Conservation (phyloP, 2,113 vertebrate genomes). For the Lucifuga dentata region DNA sequence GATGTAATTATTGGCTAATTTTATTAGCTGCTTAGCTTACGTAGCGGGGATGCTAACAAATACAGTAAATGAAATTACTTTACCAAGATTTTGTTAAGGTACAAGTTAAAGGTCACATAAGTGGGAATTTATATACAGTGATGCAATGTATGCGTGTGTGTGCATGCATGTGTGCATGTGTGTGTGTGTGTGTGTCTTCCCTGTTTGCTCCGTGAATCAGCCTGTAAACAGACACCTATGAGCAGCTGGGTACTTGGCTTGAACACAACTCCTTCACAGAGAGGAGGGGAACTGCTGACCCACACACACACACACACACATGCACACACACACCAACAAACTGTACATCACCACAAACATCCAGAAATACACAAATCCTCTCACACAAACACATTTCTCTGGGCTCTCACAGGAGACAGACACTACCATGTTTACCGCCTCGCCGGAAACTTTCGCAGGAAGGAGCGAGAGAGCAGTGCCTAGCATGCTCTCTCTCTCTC, state of each 20-base stretch:
- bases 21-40: slow-evolving; percentile 36
- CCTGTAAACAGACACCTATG: slow-evolving; percentile 82
- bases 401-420: slow-evolving; percentile 83
- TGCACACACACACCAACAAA: slow-evolving; percentile 47
- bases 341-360: slow-evolving; percentile 68
- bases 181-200: slow-evolving; percentile 10
- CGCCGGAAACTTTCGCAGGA: slow-evolving; percentile 89
- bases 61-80: slow-evolving; percentile 39
- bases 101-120: slow-evolving; percentile 20
- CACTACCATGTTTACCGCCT: slow-evolving; percentile 92
- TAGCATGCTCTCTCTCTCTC: slow-evolving; percentile 62
- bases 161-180: slow-evolving; percentile 18
- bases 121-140: slow-evolving; percentile 26
- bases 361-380: slow-evolving; percentile 63
- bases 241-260: slow-evolving; percentile 93
- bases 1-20: slow-evolving; percentile 56
- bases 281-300: slow-evolving; percentile 84
- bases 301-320: slow-evolving; percentile 64
- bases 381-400: slow-evolving; percentile 56
- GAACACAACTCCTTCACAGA: slow-evolving; percentile 74
- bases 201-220: slow-evolving; percentile 56
- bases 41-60: slow-evolving; percentile 32
- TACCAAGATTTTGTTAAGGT: slow-evolving; percentile 9
- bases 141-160: slow-evolving; percentile 21
- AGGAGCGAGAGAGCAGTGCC: slow-evolving; percentile 67